phyloP scores from a whole-genome alignment of 2,797 vertebrate genomes.

The Tapirus indicus region DNA sequence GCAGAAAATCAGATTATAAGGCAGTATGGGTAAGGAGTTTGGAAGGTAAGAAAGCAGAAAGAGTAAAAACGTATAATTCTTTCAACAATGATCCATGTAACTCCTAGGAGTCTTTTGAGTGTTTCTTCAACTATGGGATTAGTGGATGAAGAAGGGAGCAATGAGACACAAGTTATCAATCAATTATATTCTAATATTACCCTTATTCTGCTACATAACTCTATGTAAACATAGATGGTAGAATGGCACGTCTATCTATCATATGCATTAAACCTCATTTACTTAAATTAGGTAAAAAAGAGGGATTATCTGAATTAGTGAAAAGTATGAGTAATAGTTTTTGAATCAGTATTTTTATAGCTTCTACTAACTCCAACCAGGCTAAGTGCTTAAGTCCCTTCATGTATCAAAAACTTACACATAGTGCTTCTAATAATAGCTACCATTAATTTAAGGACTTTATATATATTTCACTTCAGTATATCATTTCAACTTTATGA shows the following conservation, averaged over 20 bases:
- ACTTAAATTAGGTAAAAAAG: not conserved
- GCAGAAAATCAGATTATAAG: not conserved
- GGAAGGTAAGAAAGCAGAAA: not conserved
- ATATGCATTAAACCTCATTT: not conserved
- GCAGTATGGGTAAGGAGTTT: not conserved
- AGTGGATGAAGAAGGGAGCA: not conserved
- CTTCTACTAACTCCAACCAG: not conserved
- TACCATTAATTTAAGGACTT: not conserved
- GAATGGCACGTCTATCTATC: not conserved
- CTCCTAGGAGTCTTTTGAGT: not conserved
- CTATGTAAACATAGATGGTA: not conserved
- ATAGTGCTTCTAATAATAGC: not conserved
- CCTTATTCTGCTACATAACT: not conserved
- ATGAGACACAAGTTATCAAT: not conserved
- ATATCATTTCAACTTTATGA: slow-evolving; percentile 2
- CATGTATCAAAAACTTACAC: not conserved
- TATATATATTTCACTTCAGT: not conserved
- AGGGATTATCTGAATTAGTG: not conserved
- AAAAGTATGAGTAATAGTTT: not conserved
- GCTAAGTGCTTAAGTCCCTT: not conserved
- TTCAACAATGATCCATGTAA: not conserved
- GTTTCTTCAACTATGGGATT: not conserved
- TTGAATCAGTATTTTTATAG: slow-evolving; percentile 15
- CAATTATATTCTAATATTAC: not conserved
- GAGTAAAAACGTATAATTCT: not conserved